Base-by-base conservation (phyloP, 2,797 vertebrate species). In the Crenichthys baileyi region DNA sequence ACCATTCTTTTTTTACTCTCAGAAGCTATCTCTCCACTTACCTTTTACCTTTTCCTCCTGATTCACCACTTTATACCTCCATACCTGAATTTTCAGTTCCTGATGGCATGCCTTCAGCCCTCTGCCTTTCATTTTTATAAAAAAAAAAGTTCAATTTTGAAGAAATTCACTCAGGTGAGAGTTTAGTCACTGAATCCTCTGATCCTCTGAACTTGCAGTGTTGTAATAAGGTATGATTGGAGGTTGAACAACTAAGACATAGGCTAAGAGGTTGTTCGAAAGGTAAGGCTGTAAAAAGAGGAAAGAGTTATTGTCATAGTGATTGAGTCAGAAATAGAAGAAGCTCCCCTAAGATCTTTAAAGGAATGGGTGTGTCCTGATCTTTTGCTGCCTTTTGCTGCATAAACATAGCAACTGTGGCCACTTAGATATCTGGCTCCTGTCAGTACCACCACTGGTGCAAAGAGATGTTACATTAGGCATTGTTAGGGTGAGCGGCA, bases 171-270 rank as follows among this genome's bases (percentile, higher is more conserved):
- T 87, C 74, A 84, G 82, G 90, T 87, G 79, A 78, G 83, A 90
- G 90, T 91, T 91, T 90, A 91, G 77, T 78, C 76, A 81, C 82
- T 74, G 80, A 91, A 88, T 92, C 86, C 89, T 94, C 94, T 95
- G 94, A 95, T 94, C 93, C 88, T 75, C 16, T 36, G 39, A 85
- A 90, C 87, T 86, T 93, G 87, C 87, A 91, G 85, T 89, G 89
- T 85, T 75, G 89, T 93, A 92, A 95, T 95, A 91, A 90, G 87
- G 76, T 87, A 77, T 91, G 93, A 95, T 94, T 94, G 90, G 85
- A 77, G 80, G 87, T 85, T 90, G 88, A 85, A 81, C 89, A 83
- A 77, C 75, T 55, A 73, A 77, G 76, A 83, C 84, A 84, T 79
- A 88, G 75, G 78, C 73, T 83, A 88, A 86, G 83, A 85, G 79